Percentiles rank a stretch among this genome's conserved stretches.
Conservation (phyloP, 2,797 vertebrate species). For the Naso thynnoides region DNA sequence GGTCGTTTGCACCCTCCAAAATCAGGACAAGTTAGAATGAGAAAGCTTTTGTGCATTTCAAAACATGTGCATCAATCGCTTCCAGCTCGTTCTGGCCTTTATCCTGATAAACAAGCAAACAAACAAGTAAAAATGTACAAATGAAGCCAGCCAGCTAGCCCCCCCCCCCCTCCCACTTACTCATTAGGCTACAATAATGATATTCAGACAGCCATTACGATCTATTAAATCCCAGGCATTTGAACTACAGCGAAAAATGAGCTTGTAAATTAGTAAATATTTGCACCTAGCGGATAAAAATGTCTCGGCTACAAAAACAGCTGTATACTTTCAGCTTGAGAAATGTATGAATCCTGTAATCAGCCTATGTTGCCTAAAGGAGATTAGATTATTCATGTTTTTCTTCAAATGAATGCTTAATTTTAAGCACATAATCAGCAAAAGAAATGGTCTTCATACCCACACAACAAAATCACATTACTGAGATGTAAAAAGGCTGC, state of each 20-base stretch:
- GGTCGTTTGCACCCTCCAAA: conserved; percentile 13
- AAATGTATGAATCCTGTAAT: conserved; percentile 31
- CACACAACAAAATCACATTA: conserved; percentile 11
- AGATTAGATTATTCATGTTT: conserved; percentile 25
- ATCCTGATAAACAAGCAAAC: conserved; percentile 24
- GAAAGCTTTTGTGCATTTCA: background rate
- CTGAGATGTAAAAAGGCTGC: background rate
- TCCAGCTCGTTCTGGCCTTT: conserved; percentile 19
- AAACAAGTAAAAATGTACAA: conserved; percentile 29
- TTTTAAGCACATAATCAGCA: conserved; percentile 20
- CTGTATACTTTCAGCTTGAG: background rate
- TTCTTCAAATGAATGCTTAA: conserved; percentile 34
- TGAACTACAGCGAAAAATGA: conserved; percentile 15
- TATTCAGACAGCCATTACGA: background rate
- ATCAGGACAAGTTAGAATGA: background rate
- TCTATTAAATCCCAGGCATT: conserved; percentile 18
- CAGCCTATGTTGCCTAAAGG: conserved; percentile 21
- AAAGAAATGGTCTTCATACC: conserved; percentile 8
- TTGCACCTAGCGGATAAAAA: conserved; percentile 34
- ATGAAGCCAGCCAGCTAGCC: conserved; percentile 10
- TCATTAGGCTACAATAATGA: conserved; percentile 9
- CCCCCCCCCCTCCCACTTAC: background rate
- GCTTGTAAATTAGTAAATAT: conserved; percentile 24
- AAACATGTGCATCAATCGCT: background rate
- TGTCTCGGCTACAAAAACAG: conserved; percentile 12